Evolutionary conservation across 2,797 vertebrate species (phyloP).

Genomic region (Sardinella longiceps): DNA sequence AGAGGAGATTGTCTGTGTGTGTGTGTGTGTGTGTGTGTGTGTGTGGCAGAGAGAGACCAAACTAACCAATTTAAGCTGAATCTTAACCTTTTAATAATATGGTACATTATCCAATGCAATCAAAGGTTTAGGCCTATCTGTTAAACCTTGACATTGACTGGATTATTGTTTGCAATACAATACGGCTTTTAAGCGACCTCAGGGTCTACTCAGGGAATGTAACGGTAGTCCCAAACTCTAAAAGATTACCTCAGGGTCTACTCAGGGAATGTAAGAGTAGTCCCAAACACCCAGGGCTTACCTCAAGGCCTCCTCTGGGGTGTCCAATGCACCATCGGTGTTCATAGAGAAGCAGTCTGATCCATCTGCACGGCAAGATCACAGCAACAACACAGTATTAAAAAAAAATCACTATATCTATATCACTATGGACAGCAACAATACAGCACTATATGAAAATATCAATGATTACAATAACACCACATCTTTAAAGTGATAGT

Average conservation of each 20-base stretch:
- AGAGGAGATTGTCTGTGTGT: neutral
- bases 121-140: no score
- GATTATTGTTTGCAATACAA: no score
- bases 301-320: slow-evolving; percentile 56
- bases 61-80: no score
- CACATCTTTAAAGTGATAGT: no score
- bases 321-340: slow-evolving; percentile 61
- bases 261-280: neutral
- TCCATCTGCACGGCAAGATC: slow-evolving; percentile 64
- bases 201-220: neutral
- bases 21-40: neutral
- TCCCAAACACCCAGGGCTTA: neutral
- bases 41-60: neutral
- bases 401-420: no score
- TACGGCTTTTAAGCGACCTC: no score
- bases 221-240: neutral
- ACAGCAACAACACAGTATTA: neutral
- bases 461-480: no score
- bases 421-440: no score
- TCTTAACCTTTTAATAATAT: no score
- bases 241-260: neutral
- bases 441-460: no score
- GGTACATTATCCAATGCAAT: no score
- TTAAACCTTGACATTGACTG: no score
- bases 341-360: slow-evolving; percentile 73